Base-by-base conservation (phyloP, 2,888 invertebrate genomes). In the Eudemis profundana region DNA sequence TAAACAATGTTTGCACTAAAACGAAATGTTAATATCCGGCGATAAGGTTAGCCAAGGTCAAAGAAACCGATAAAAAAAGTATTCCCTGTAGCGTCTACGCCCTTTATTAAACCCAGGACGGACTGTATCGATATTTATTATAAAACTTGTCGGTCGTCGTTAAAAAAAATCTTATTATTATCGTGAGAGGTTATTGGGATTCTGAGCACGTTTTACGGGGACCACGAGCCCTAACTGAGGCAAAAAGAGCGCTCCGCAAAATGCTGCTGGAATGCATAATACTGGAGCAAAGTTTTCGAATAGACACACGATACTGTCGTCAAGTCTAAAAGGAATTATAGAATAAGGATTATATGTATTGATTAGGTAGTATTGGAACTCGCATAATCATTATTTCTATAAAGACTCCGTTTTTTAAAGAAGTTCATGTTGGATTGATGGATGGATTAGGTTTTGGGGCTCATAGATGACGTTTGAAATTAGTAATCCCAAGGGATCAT, bases 251-350 rank as follows among this genome's bases (percentile, higher is more conserved):
- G 70, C 72, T 61, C 29, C 68, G 67, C 67, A 73, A 74, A 73
- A 76, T 75, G 73, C 74, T 77, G 74, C 74, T 77, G 72, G 76
- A 79, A 78, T 77, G 75, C 74, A 75, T 77, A 77, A 78, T 72
- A 74, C 68, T 68, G 63, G 69, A n/a, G 49, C 17, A 17, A 60
- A 60, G 38, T 65, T 60, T 50, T 21, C 38, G 38, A 40, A 63
- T 63, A 65, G 51, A 59, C 65, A 65, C 40, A 50, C 65, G 60
- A 51, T 59, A 42, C 57, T 44, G 57, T 23, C 36, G 23, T 46
- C 27, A 38, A 57, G 23, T 49, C 27, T 27, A 36, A 49, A 17
- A 4, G 40, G 29, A 15, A 49, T 21, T 57, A 42, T 8, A 23
- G 14, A 23, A 47, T 23, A 56, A 17, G n/a, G 40, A 61, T 15